phyloP scores from a whole-genome alignment of 2,888 invertebrate species.

The Amphipoea lucens region DNA sequence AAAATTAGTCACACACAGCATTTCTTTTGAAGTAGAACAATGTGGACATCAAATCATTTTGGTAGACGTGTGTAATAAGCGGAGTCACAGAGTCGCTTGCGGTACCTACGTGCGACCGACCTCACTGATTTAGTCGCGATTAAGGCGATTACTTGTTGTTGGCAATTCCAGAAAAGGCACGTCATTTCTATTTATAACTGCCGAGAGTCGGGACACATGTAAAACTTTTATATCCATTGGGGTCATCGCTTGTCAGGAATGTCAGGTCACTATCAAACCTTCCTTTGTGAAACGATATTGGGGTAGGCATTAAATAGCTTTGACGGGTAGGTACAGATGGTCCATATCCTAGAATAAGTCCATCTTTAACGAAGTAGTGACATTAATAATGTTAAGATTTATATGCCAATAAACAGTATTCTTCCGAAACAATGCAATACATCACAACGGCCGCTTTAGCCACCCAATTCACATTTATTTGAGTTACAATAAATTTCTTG shows the following conservation, averaged over 20 bases:
- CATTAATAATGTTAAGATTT: neutral
- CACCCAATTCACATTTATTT: neutral
- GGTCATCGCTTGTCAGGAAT: constrained; percentile 9
- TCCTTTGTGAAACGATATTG: neutral
- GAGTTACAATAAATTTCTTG: neutral
- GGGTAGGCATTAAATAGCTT: neutral
- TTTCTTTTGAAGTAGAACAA: constrained; percentile 47
- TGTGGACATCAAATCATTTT: constrained; percentile 27
- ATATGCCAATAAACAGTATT: neutral
- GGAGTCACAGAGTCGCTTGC: constrained; percentile 7
- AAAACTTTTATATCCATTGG: constrained; percentile 3
- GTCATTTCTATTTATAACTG: constrained; percentile 68
- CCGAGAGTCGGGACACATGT: constrained; percentile 10
- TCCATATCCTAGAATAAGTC: neutral
- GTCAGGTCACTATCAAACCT: neutral
- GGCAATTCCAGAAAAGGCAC: constrained; percentile 58
- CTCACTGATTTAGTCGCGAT: constrained; percentile 65
- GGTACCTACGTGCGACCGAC: constrained; percentile 15
- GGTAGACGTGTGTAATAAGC: constrained; percentile 10
- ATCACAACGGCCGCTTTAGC: neutral
- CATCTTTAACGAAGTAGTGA: neutral
- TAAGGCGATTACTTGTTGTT: constrained; percentile 57
- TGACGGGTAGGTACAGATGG: neutral
- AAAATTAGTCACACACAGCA: constrained; percentile 21
- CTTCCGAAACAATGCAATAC: neutral